These are phyloP conservation scores for Sphenopsis melanotis DNA, from an alignment of 2,797 vertebrate genomes.

Conservation along the genomic window DNA sequence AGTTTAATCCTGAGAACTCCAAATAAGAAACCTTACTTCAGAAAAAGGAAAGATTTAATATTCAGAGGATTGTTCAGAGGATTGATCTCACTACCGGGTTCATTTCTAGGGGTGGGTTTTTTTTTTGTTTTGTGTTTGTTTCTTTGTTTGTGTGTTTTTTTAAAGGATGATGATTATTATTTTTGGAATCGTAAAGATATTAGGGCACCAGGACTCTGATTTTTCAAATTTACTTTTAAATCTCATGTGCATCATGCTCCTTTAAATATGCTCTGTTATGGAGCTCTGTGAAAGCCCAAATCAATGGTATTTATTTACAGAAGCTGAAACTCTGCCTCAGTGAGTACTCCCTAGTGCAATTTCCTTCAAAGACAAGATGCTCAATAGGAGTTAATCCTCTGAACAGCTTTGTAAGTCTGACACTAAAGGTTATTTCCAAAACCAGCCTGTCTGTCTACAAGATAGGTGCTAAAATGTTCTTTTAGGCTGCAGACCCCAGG, in stretches of 20 bases:
- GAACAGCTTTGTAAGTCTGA: not conserved
- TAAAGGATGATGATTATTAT: not conserved
- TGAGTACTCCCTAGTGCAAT: not conserved
- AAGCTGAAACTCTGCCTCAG: not conserved
- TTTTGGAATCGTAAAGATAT: not conserved
- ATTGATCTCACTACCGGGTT: not conserved
- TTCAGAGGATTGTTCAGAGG: not conserved
- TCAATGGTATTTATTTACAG: not conserved
- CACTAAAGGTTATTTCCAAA: not conserved
- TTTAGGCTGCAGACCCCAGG: not conserved
- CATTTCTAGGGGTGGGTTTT: accelerated
- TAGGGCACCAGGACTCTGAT: not conserved
- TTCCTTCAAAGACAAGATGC: not conserved
- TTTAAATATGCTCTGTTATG: not conserved
- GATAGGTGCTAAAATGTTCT: not conserved
- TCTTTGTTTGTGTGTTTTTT: not conserved
- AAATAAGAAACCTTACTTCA: not conserved
- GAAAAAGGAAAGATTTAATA: not conserved
- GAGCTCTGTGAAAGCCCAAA: not conserved
- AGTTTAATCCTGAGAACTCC: not conserved
- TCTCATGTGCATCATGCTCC: not conserved
- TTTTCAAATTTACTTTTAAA: not conserved
- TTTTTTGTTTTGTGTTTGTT: not conserved
- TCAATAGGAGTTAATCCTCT: not conserved
- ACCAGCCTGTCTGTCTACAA: not conserved